Percentiles rank a stretch among this genome's conserved stretches.
phyloP scores from a whole-genome alignment of 2,888 invertebrate species.

The Trachelus iudaicus region DNA sequence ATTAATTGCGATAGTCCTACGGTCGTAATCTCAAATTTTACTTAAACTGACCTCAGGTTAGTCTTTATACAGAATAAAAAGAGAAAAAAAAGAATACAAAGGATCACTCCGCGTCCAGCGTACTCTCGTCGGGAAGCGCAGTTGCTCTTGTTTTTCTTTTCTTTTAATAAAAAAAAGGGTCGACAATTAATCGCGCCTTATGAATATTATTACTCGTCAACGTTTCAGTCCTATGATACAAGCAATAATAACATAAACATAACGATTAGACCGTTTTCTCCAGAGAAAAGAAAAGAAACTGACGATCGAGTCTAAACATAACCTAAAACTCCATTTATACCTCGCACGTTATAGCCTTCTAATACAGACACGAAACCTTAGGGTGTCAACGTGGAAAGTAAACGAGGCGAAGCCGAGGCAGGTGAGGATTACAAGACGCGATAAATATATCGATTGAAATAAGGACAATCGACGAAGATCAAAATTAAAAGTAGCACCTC shows the following conservation, averaged over 20 bases:
- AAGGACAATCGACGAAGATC: slow-evolving; percentile 17
- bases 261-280: slow-evolving; percentile 25
- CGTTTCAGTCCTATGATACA: slow-evolving; percentile 36
- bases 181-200: too few relatives aligned
- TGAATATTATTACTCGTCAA: slow-evolving; percentile 10
- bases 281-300: slow-evolving; percentile 21
- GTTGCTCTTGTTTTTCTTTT: too few relatives aligned
- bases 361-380: slow-evolving; percentile 28
- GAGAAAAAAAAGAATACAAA: too few relatives aligned
- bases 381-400: slow-evolving; percentile 21
- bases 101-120: too few relatives aligned
- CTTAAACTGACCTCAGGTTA: too few relatives aligned
- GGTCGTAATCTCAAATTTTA: slow-evolving; percentile 4
- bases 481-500: neutral
- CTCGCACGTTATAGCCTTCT: slow-evolving; percentile 32
- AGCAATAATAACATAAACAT: slow-evolving; percentile 29
- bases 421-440: too few relatives aligned
- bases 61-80: too few relatives aligned
- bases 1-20: neutral
- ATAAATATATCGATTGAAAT: slow-evolving; percentile 19
- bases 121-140: too few relatives aligned
- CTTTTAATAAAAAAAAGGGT: too few relatives aligned
- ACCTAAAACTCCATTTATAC: too few relatives aligned
- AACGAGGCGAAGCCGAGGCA: too few relatives aligned
- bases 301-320: too few relatives aligned